Percentiles rank a stretch among this genome's conserved stretches.
Conservation (phyloP, 2,113 vertebrate species). For the Polypterus senegalus region DNA sequence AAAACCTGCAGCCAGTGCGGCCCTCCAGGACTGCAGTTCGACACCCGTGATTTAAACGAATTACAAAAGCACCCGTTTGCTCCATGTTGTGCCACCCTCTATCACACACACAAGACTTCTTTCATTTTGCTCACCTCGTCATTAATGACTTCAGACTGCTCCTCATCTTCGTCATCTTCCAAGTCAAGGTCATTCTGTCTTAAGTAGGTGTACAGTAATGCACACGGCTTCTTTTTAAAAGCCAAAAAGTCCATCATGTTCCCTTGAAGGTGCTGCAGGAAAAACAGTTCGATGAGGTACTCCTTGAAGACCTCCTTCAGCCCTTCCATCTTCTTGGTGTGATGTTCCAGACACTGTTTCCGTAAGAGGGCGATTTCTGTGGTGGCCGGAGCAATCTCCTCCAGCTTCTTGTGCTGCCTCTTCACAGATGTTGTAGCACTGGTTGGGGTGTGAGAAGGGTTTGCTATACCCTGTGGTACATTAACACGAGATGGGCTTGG, state of each 20-base stretch:
- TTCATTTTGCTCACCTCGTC: constrained; percentile 68
- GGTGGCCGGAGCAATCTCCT: constrained; percentile 81
- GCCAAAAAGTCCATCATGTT: constrained; percentile 98
- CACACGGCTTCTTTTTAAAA: constrained; percentile 89
- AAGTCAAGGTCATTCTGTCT: constrained; percentile 89
- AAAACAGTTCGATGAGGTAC: constrained; percentile 86
- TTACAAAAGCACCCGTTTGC: too few species aligned
- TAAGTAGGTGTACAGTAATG: constrained; percentile 79
- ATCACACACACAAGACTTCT: neutral
- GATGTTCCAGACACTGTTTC: constrained; percentile 84
- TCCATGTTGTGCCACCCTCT: too few species aligned
- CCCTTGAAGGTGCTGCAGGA: constrained; percentile 89
- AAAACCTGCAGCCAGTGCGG: too few species aligned
- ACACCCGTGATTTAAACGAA: too few species aligned
- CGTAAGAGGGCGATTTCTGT: constrained; percentile 79
- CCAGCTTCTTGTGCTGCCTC: constrained; percentile 72
- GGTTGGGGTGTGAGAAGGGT: constrained; percentile 54
- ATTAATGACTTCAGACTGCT: constrained; percentile 87
- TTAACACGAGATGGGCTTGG: constrained; percentile 74
- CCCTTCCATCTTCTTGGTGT: constrained; percentile 74
- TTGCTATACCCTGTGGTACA: constrained; percentile 57
- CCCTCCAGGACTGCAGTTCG: too few species aligned
- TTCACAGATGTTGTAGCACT: constrained; percentile 47
- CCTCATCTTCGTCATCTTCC: constrained; percentile 89
- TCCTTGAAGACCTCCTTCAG: constrained; percentile 84